These are phyloP conservation scores for Rattus norvegicus DNA, from an alignment of 2,113 vertebrate genomes.

Conservation along the genomic window DNA sequence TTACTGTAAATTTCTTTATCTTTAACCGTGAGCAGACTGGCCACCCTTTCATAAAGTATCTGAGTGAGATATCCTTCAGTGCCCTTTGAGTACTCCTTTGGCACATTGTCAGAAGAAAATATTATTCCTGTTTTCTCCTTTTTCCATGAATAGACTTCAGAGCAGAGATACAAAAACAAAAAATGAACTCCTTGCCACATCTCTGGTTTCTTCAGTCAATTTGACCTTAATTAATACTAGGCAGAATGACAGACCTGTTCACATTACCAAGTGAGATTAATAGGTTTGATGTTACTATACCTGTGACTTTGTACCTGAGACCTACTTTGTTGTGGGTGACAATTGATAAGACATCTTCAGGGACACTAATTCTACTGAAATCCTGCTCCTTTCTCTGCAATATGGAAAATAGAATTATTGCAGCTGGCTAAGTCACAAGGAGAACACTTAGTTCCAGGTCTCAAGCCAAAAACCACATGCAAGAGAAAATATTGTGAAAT, in stretches of 20 bases:
- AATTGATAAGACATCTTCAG: background rate
- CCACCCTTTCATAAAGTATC: background rate
- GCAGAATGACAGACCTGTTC: background rate
- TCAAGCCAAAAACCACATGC: background rate
- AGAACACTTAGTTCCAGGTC: background rate
- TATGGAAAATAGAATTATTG: background rate
- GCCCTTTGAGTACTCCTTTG: background rate
- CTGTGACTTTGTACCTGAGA: background rate
- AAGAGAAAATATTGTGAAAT: background rate
- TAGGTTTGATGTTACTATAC: background rate
- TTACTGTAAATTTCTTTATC: background rate
- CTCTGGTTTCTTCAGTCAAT: background rate
- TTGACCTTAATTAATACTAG: background rate
- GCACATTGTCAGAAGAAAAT: background rate
- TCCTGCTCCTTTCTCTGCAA: background rate
- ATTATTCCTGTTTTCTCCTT: background rate
- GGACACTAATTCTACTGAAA: background rate
- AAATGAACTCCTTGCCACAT: background rate
- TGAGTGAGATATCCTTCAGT: background rate
- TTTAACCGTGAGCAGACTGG: background rate
- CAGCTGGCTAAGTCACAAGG: background rate
- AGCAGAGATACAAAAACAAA: background rate
- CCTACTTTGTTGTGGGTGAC: background rate
- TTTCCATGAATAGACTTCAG: background rate
- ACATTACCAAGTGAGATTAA: background rate